Evolutionary conservation across 2,113 vertebrate genomes (phyloP), one percentile per base, ranked within the genome.

Genomic region (Aphelocoma coerulescens): DNA sequence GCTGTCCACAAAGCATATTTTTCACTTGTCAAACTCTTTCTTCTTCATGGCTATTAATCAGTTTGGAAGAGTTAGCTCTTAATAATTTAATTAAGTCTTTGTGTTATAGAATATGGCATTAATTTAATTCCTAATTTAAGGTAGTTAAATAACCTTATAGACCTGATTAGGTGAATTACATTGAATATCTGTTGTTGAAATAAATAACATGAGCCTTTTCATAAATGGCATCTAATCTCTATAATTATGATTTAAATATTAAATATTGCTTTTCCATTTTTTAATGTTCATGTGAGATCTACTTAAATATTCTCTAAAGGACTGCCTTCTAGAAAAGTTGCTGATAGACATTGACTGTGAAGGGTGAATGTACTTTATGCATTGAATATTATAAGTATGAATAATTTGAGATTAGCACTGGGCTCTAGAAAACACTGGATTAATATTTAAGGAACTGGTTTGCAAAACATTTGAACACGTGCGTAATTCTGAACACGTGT

Each of bases 121-220:
- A 96, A 90, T 91, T 88, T 73, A 82, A 95, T 93, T 95, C 78
- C 59, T 88, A 85, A 93, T 91, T 94, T 96, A 95, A 68, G 58
- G 37, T 41, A 79, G 21, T 85, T 95, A 83, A 96, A 91, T 96
- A 95, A 73, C 65, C 79, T 87, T 65, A 94, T 69, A 72, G 59
- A 95, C 17, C 22, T 37, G 26, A 96, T 91, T 63, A 94, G 46
- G 51, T 63, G 80, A 94, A 94, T 93, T 96, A 84, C 49, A 72
- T 32, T 82, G 63, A 88, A 75, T 92, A 91, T 85, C 26, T n/a
- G 33, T 71, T 63, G 22, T 73, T 83, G 35, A 85, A 94, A 89
- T 80, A 92, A 95, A 76, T 88, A 96, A 68, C 13, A 39, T 4
- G 77, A 87, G 9, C 16, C 16, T 63, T 55, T 91, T 26, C 18